These are phyloP conservation scores for Lutjanus erythropterus DNA, from an alignment of 2,113 vertebrate genomes.

Conservation along the genomic window DNA sequence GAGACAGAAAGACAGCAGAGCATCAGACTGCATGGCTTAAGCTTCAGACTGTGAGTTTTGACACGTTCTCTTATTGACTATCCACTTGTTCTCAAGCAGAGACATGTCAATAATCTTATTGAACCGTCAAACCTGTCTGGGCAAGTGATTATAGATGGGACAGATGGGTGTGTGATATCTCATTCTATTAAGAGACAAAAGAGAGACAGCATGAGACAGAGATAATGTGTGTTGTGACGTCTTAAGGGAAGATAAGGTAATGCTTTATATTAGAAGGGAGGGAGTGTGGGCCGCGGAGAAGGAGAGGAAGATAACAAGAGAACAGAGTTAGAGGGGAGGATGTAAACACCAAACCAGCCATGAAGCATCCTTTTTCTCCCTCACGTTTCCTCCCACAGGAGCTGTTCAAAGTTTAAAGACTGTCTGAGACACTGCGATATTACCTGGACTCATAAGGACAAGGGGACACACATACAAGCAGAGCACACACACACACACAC, in stretches of 20 bases:
- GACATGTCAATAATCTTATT: conserved; percentile 39
- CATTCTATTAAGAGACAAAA: conserved; percentile 15
- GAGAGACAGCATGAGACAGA: background rate
- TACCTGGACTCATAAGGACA: conserved; percentile 13
- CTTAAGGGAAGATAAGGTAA: conserved; percentile 4
- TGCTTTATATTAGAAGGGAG: conserved; percentile 1
- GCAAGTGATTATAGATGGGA: conserved; percentile 31
- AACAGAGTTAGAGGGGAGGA: conserved; percentile 3
- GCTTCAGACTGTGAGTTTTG: conserved; percentile 11
- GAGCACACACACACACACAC: background rate
- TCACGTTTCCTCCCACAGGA: conserved; percentile 17
- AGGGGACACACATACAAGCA: background rate
- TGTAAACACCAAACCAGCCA: conserved; percentile 33
- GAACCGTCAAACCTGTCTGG: conserved; percentile 23
- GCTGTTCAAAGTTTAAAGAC: conserved; percentile 37
- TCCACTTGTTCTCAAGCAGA: conserved; percentile 39
- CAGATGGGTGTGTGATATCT: conserved; percentile 14
- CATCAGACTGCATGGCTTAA: conserved; percentile 13
- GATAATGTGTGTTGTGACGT: conserved; percentile 17
- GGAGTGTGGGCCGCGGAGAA: background rate
- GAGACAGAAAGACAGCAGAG: conserved; percentile 4
- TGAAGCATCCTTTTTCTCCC: background rate
- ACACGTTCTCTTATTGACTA: conserved; percentile 35
- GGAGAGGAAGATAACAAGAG: background rate
- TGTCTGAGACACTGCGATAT: conserved; percentile 12